Base-by-base conservation (phyloP, 2,888 invertebrate species). In the Apotomis betuletana region DNA sequence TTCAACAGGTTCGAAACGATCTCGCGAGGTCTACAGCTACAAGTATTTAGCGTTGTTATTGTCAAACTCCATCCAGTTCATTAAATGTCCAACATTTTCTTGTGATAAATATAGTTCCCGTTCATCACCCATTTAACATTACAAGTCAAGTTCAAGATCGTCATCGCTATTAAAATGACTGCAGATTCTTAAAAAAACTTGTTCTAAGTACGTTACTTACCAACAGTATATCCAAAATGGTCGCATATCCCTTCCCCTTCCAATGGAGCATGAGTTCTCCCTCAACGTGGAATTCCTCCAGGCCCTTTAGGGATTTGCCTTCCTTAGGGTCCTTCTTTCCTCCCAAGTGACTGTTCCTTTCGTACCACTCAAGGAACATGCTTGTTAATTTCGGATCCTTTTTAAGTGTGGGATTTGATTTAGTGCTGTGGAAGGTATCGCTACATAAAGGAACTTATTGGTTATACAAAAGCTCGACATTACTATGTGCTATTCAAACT, bases 211-310 rank as follows among this genome's bases (percentile, higher is more conserved):
- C 49, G 10, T 5, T 3, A 81, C 85, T 82, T 89, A 96, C 96
- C 94, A 95, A 92, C 74, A 97, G 89, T 60, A 97, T 80, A 78
- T 96, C 94, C 62, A 97, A 87, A 73, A 97, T 89, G 2, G 93
- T 95, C 75, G 90, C 93, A 81, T 94, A 97, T 1, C 97, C 97
- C 74, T 93, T 94, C 67, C 95, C 94, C 77, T 96, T 96, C 97
- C 97, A 98, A 80, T 96, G 95, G 4, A 96, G 88, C 78, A 95
- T 85, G 13, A 90, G 88, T 80, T 97, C 95, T 0, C 97, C 97
- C 8, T 95, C 95, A 81, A 96, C 96, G 0, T 90, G 92, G 81
- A 95, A 96, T 75, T 96, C 94, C 1, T 92, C 85, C 54, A 95
- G 88, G 0, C 95, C 95, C 73, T 89, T 89, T 0, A 96, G 92